Evolutionary conservation across 1,140 invertebrate species (phyloP), one percentile per base, ranked within the genome.

Genomic region (Nasonia vitripennis): DNA sequence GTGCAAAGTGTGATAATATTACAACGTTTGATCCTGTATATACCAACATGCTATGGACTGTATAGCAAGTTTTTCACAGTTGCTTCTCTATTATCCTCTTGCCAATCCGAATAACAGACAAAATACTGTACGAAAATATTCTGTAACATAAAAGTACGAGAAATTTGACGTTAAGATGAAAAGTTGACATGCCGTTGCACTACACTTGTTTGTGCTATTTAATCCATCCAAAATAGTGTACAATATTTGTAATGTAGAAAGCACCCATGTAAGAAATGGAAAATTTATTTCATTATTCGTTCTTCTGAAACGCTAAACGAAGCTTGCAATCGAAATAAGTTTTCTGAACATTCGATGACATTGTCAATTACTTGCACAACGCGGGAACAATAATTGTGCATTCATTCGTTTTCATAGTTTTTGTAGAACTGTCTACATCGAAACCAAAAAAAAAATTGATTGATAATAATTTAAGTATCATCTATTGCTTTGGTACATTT

Each of bases 211-310:
- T 81, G 34, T 85, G 45, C 67, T 62, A 81, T 81, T 67, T 2
- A 77, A 12, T 85, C 77, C 74, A 77, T 73, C 41, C 75, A 31
- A 81, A 12, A 31, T 71, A 27, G 62, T 79, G 31, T 85, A 67
- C 48, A 62, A 75, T 81, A 14, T 55, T 81, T 85, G 84, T 85
- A 81, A 81, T 85, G 45, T 77, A 75, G 62, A 81, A 71, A 77
- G 1, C 68, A 73, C 45, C 51, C 74, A n/a, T 85, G 71, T 81
- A 81, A 68, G 34, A 12, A 48, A 31, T 62, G 51, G 84, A 85
- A 85, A 85, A 81, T 85, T 85, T 85, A 85, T 81, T 81, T 81
- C 78, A 62, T 17, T 27, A 27, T 27, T 27, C 27, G 5, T 12
- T 78, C 45, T 77, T 68, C 9, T 74, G 9, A 55, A 55, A n/a